A percentile compares a stretch with the other conserved stretches of the same genome.
These are phyloP conservation scores for Coelinius sp. DNA, from an alignment of 2,888 invertebrate genomes.

Conservation along the genomic window DNA sequence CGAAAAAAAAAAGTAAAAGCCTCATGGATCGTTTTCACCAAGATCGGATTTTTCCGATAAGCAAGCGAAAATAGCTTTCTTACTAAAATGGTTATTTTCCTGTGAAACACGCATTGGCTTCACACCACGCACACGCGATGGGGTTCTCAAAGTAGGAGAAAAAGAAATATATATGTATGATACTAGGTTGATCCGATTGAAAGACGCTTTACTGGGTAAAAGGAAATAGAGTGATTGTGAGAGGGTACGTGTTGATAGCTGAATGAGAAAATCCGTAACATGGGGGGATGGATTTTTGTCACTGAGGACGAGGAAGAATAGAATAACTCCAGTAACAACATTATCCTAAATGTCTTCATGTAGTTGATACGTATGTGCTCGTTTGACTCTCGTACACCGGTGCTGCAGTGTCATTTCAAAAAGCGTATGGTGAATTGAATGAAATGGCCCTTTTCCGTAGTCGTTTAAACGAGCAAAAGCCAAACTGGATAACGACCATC, in stretches of 20 bases:
- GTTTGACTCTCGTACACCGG: neutral
- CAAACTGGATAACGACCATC: neutral
- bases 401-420: neutral
- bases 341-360: neutral
- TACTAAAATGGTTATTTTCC: slow-evolving; percentile 54
- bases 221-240: slow-evolving; percentile 24
- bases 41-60: slow-evolving; percentile 56
- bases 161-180: neutral
- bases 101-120: slow-evolving; percentile 36
- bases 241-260: slow-evolving; percentile 6
- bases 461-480: neutral
- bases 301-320: neutral
- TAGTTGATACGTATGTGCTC: slow-evolving; percentile 7
- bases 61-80: slow-evolving; percentile 49
- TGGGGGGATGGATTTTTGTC: neutral
- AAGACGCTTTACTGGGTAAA: slow-evolving; percentile 14
- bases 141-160: slow-evolving; percentile 7
- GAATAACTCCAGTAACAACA: neutral
- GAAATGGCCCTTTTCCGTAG: slow-evolving; percentile 26
- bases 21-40: slow-evolving; percentile 35
- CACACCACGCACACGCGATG: slow-evolving; percentile 1
- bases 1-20: no score
- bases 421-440: slow-evolving; percentile 27
- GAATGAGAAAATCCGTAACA: neutral
- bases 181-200: neutral